Evolutionary conservation across 53 echinoderm and acorn worm genomes (phyloP), one percentile per base, ranked within the genome.

Genomic region (Holothuria scabra): DNA sequence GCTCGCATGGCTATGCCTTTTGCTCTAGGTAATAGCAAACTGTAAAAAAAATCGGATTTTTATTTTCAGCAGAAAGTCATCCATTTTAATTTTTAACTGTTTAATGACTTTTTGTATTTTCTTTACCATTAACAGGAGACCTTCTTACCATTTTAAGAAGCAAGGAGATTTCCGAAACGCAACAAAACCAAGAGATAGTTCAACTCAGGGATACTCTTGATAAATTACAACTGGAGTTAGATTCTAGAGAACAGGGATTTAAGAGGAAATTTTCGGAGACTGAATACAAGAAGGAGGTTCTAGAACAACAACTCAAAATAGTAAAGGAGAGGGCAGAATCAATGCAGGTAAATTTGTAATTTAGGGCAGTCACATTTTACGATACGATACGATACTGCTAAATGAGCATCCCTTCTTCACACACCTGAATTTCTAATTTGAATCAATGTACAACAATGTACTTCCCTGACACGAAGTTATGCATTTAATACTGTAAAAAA

Each of bases 131-230:
- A 0, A 12, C 63, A 97, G 99, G 94, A 23, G 94, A 97, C 38
- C 92, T 97, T 0, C 83, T 94, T 24, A 78, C 89, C 14, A 89
- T 99, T 57, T 85, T 99, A 21, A 88, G 87, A 67, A 94, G 99
- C 80, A 99, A 95, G 56, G 99, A 99, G 11, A 85, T 92, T 5
- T 94, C 91, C 2, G 92, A 99, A 76, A 92, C 93, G 56, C 94
- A 99, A 66, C 94, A 99, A 65, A 94, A 95, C 67, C 92, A 94
- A 44, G 99, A 99, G 64, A 86, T 99, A 13, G 61, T 82, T 64
- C 86, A 72, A 46, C 85, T 89, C 37, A 90, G 88, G 81, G 65
- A 92, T 52, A 91, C 91, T 24, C 80, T 70, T 25, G 92, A 88
- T 16, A 87, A 91, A 79, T 83, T 93, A 60, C 83, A 89, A 33